These are phyloP conservation scores for Drosophila antonietae DNA, from an alignment of 2,888 invertebrate genomes.

Conservation along the genomic window DNA sequence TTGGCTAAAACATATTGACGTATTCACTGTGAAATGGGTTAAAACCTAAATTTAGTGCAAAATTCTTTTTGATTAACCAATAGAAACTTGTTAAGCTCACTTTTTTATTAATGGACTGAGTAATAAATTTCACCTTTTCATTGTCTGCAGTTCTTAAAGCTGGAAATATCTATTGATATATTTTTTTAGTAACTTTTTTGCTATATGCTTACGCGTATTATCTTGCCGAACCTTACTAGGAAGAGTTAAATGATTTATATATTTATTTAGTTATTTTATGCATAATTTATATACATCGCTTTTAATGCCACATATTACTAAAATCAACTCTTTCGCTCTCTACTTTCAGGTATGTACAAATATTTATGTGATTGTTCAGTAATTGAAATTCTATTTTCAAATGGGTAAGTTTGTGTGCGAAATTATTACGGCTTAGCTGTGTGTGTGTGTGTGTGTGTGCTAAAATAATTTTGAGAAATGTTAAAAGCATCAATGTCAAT, in stretches of 20 bases:
- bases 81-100: constrained; percentile 10
- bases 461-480: constrained; percentile 44
- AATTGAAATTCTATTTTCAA: background rate
- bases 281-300: too few relatives aligned
- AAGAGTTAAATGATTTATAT: too few relatives aligned
- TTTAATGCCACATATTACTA: background rate
- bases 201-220: too few relatives aligned
- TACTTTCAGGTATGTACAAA: constrained; percentile 57
- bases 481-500: constrained; percentile 57
- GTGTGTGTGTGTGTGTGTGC: background rate
- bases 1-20: constrained; percentile 30
- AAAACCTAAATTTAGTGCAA: constrained; percentile 15
- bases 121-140: background rate
- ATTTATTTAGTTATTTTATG: too few relatives aligned
- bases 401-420: constrained; percentile 39
- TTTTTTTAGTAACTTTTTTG: too few relatives aligned
- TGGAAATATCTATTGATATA: background rate
- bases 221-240: too few relatives aligned
- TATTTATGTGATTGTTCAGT: background rate
- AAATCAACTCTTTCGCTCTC: constrained; percentile 10
- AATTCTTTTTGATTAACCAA: constrained; percentile 44
- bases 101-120: background rate
- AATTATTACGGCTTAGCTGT: constrained; percentile 22
- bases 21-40: constrained; percentile 17
- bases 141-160: too few relatives aligned